Evolutionary conservation across 2,113 vertebrate species (phyloP).

Genomic region (Climacteris rufus): DNA sequence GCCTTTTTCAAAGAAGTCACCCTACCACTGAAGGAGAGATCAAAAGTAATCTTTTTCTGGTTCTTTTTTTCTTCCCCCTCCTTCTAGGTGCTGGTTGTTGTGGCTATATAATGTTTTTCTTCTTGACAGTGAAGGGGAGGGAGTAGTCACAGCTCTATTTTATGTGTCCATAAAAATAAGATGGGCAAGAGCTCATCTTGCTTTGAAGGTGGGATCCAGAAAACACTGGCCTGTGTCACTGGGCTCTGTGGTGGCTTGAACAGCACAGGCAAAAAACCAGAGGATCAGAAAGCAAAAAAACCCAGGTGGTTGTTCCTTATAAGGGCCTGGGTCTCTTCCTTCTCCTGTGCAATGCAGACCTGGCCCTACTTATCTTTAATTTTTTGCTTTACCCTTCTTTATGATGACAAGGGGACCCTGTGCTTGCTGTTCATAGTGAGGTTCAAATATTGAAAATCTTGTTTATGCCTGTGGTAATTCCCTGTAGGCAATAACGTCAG

Average conservation of each 20-base stretch:
- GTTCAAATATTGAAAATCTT: conserved; percentile 13
- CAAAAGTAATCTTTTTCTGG: fast-evolving
- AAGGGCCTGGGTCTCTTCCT: background rate
- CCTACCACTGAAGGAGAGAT: background rate
- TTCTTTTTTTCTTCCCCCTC: fast-evolving
- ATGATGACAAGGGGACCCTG: background rate
- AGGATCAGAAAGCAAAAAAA: background rate
- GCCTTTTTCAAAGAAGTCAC: background rate
- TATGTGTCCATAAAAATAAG: background rate
- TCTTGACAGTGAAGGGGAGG: background rate
- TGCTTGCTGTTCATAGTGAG: background rate
- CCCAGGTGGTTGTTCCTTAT: background rate
- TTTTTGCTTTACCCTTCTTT: background rate
- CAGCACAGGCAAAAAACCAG: fast-evolving
- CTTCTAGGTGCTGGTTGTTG: background rate
- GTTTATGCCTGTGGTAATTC: conserved; percentile 56
- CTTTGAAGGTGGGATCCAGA: background rate
- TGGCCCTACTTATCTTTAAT: background rate
- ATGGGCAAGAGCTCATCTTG: background rate
- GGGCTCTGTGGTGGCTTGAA: background rate
- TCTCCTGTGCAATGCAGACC: background rate
- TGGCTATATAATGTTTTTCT: background rate
- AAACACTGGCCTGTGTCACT: background rate
- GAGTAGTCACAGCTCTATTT: background rate
- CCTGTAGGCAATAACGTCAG: conserved; percentile 59